phyloP scores from a whole-genome alignment of 2,113 vertebrate genomes.

The Sebastes schlegelii region DNA sequence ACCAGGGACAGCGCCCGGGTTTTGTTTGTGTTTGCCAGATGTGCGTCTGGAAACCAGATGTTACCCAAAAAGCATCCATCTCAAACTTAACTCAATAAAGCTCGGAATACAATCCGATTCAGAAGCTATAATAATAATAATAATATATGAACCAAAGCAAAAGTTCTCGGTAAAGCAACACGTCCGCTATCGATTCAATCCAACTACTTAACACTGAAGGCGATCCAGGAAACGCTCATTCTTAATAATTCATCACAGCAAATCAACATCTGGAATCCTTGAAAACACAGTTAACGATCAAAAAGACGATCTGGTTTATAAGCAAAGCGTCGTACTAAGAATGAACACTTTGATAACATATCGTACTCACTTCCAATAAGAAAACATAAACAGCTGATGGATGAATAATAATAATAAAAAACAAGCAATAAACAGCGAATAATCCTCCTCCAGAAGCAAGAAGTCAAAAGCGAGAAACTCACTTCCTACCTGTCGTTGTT shows the following conservation, averaged over 20 bases:
- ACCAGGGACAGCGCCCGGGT: constrained; percentile 75
- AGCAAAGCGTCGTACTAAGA: not conserved
- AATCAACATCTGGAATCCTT: constrained; percentile 9
- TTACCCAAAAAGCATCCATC: constrained; percentile 6
- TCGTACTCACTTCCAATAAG: constrained; percentile 43
- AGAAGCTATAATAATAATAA: not conserved
- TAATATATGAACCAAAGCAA: not conserved
- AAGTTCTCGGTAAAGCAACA: constrained; percentile 49
- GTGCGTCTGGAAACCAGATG: constrained; percentile 36
- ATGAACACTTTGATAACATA: constrained; percentile 30
- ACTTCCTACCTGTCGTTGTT: constrained; percentile 74
- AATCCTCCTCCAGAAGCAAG: no score
- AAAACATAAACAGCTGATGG: constrained; percentile 10
- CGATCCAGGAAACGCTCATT: constrained; percentile 29
- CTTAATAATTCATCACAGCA: constrained; percentile 4
- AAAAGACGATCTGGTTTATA: not conserved
- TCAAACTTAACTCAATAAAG: constrained; percentile 17
- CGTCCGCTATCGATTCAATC: not conserved
- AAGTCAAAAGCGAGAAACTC: constrained; percentile 27
- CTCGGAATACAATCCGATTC: not conserved
- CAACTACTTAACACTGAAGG: constrained; percentile 24
- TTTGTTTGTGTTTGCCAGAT: not conserved
- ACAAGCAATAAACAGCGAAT: not conserved
- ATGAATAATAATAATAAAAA: not conserved
- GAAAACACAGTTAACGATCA: not conserved